phyloP scores from a whole-genome alignment of 64 coral and sea anemone species.

The Montipora sp. region DNA sequence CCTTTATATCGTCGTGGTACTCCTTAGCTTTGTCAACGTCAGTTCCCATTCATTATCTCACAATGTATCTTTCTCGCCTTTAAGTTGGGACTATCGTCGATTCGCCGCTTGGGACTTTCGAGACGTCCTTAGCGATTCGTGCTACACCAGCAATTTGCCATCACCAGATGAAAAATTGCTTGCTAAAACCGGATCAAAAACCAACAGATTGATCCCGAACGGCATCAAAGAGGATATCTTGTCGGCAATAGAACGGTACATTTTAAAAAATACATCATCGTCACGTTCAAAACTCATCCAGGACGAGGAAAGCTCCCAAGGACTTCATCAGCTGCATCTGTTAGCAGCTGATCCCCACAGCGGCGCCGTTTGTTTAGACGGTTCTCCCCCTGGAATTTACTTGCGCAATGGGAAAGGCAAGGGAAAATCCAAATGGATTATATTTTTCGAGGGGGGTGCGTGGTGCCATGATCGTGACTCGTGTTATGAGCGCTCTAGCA shows the following conservation, averaged over 20 bases:
- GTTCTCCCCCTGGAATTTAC: slow-evolving; percentile 59
- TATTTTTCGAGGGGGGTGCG: slow-evolving; percentile 60
- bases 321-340: background rate
- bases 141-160: background rate
- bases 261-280: background rate
- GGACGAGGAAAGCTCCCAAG: background rate
- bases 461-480: slow-evolving; percentile 35
- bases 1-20: background rate
- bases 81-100: background rate
- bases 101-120: background rate
- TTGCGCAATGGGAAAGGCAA: slow-evolving; percentile 9
- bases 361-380: slow-evolving; percentile 49
- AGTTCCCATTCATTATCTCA: background rate
- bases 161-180: background rate
- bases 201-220: background rate
- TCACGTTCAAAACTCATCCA: background rate
- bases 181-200: background rate
- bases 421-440: slow-evolving; percentile 56
- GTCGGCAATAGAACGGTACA: background rate
- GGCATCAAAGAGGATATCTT: background rate
- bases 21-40: background rate
- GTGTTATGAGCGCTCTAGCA: slow-evolving; percentile 18
- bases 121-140: background rate
- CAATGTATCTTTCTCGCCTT: background rate
- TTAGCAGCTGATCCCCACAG: background rate